Conservation (phyloP, 2,888 invertebrate genomes). For the Caenorhabditis sp. region DNA sequence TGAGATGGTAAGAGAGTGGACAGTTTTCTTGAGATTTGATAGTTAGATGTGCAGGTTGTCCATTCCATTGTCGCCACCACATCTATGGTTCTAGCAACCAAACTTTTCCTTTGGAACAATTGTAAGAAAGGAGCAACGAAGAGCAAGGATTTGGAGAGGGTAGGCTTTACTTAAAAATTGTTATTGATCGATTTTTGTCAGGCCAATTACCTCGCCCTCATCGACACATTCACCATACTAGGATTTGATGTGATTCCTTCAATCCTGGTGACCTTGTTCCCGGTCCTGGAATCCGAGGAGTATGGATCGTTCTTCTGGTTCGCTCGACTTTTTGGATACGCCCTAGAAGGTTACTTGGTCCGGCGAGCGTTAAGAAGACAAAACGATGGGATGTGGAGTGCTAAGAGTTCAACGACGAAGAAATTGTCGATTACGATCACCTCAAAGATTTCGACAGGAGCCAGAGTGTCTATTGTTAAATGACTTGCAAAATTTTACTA, state of each 20-base stretch:
- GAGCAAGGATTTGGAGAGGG: background rate
- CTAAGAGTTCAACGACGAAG: no score
- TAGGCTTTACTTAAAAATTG: background rate
- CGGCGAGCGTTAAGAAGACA: background rate
- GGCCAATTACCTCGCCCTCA: conserved; percentile 26
- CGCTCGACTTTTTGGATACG: background rate
- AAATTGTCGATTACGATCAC: no score
- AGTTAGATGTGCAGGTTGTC: background rate
- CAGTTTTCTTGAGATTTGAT: background rate
- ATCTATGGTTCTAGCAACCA: background rate
- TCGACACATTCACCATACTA: conserved; percentile 30
- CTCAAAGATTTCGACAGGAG: no score
- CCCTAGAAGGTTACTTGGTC: background rate
- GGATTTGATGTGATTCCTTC: conserved; percentile 9
- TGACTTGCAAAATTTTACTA: no score
- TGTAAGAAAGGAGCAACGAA: background rate
- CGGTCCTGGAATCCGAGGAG: background rate
- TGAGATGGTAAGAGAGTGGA: background rate
- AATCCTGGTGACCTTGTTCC: background rate
- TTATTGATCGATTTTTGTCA: no score
- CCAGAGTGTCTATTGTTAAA: no score
- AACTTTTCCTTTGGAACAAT: conserved; percentile 23
- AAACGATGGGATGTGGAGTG: background rate
- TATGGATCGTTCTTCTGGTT: background rate
- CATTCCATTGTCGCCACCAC: background rate